These are phyloP conservation scores for Lucilia sericata DNA, from an alignment of 1,140 invertebrate species.

Conservation along the genomic window DNA sequence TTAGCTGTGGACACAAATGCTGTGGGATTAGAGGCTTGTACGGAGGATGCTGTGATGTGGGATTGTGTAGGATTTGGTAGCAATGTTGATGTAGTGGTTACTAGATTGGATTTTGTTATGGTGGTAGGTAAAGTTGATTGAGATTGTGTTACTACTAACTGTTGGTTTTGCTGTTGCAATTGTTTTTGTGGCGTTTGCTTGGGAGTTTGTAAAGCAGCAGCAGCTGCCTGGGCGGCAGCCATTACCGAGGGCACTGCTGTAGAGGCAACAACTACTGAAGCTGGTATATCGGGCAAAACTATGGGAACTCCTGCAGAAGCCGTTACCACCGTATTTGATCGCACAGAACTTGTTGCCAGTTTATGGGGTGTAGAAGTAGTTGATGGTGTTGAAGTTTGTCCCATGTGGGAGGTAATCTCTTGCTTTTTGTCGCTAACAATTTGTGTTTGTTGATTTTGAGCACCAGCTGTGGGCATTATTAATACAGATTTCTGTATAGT, in stretches of 20 bases:
- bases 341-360: neutral
- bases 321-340: neutral
- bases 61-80: neutral
- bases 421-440: neutral
- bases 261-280: slow-evolving; percentile 59
- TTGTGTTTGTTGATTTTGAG: neutral
- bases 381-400: neutral
- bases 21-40: slow-evolving; percentile 19
- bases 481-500: slow-evolving; percentile 12
- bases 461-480: neutral
- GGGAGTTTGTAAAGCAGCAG: slow-evolving; percentile 40
- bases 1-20: slow-evolving; percentile 22
- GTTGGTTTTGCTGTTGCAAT: neutral
- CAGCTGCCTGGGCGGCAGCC: slow-evolving; percentile 48
- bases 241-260: slow-evolving; percentile 48
- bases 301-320: slow-evolving; percentile 57
- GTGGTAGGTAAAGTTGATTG: neutral
- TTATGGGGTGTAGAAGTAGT: slow-evolving; percentile 29
- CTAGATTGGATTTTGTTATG: neutral
- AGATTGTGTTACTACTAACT: neutral
- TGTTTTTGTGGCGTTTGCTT: slow-evolving; percentile 29
- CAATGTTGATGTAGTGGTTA: neutral
- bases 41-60: neutral
- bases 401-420: neutral
- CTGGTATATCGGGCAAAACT: slow-evolving; percentile 60